phyloP scores from a whole-genome alignment of 2,888 invertebrate genomes.

The Plusia festucae region DNA sequence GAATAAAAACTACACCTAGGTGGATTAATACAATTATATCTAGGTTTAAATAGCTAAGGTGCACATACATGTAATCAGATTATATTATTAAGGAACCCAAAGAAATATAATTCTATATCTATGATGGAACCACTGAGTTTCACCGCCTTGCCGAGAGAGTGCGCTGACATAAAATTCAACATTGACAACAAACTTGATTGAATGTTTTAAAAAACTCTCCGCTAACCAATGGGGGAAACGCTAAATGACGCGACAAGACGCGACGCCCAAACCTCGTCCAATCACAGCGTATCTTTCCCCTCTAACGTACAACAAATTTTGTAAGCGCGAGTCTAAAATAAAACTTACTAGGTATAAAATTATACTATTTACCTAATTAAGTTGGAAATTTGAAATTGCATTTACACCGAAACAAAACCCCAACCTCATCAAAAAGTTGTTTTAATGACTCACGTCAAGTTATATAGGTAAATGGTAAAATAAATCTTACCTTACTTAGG shows the following conservation, averaged over 20 bases:
- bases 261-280: constrained; percentile 2
- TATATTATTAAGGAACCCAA: too few species aligned
- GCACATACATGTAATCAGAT: too few species aligned
- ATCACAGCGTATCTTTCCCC: not conserved
- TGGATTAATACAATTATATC: too few species aligned
- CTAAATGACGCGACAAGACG: not conserved
- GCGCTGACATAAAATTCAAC: constrained; percentile 4
- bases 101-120: too few species aligned
- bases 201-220: not conserved
- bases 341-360: too few species aligned
- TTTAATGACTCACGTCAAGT: not conserved
- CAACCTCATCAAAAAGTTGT: not conserved
- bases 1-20: not conserved
- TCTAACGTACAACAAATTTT: not conserved
- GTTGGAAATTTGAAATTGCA: too few species aligned
- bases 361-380: too few species aligned
- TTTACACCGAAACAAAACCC: not conserved
- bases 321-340: too few species aligned
- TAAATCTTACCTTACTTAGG: too few species aligned
- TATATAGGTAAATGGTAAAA: too few species aligned
- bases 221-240: not conserved
- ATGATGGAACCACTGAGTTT: not conserved
- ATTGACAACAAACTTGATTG: not conserved
- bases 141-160: not conserved
- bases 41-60: too few species aligned